Evolutionary conservation across 30 jellyfish, hydroid and myxozoan genomes (phyloP).

Genomic region (Hydractinia echinata): DNA sequence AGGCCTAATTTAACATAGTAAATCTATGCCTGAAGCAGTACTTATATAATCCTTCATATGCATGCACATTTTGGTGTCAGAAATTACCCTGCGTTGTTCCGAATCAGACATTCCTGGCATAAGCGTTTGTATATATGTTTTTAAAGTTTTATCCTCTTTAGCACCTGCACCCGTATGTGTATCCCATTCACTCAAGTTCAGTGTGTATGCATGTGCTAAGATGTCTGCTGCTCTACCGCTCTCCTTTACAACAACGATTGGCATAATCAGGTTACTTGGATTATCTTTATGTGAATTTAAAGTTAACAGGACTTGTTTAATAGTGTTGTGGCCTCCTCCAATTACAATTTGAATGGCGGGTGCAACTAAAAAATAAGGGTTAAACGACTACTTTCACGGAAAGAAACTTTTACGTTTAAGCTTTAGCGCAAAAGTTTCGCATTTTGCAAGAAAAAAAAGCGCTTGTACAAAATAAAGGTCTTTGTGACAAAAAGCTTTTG

Average conservation of each 20-base stretch:
- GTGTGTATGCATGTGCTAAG: constrained; percentile 29
- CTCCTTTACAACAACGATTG: constrained; percentile 25
- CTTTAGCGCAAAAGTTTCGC: no score
- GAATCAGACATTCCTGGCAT: constrained; percentile 4
- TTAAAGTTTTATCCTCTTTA: no score
- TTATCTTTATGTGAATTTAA: neutral
- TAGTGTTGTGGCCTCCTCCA: constrained; percentile 27
- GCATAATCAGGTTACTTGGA: constrained; percentile 18
- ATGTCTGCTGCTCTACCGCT: constrained; percentile 35
- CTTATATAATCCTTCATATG: neutral
- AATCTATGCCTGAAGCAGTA: neutral
- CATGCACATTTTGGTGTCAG: neutral
- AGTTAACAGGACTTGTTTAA: constrained; percentile 2
- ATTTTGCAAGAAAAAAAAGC: no score
- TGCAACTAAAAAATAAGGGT: neutral
- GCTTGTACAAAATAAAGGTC: no score
- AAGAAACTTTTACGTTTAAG: no score
- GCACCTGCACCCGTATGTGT: no score
- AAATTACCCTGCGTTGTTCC: constrained; percentile 1
- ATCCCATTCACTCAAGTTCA: neutral
- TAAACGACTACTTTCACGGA: no score
- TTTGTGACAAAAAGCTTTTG: no score
- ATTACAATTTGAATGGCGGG: constrained; percentile 17
- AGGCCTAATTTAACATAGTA: no score
- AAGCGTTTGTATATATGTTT: neutral